These are phyloP conservation scores for Eulithis testata DNA, from an alignment of 2,888 invertebrate genomes.

Conservation along the genomic window DNA sequence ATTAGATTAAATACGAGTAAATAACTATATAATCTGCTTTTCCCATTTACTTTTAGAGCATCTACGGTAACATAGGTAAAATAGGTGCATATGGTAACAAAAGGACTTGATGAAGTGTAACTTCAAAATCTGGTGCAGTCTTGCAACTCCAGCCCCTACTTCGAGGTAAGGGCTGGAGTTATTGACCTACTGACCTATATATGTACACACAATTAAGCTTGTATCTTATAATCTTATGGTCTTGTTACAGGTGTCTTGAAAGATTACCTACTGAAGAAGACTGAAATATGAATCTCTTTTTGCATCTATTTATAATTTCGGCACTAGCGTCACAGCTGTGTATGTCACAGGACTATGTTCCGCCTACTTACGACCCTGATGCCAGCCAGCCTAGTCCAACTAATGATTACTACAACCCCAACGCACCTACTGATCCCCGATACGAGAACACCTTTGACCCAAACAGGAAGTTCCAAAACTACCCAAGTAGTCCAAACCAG, in stretches of 20 bases:
- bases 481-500: constrained; percentile 47
- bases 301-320: constrained; percentile 52
- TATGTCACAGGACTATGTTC: constrained; percentile 67
- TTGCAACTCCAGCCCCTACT: constrained; percentile 3
- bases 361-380: constrained; percentile 70
- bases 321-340: constrained; percentile 58
- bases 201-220: constrained; percentile 17
- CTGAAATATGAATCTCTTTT: constrained; percentile 76
- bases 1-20: constrained; percentile 67
- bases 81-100: too few relatives aligned
- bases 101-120: constrained; percentile 12
- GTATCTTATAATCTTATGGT: constrained; percentile 23
- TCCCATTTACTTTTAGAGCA: background rate
- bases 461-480: constrained; percentile 52
- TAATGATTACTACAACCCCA: constrained; percentile 62
- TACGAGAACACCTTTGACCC: constrained; percentile 75
- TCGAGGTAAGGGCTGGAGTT: too few relatives aligned
- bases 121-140: constrained; percentile 20
- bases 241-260: constrained; percentile 58
- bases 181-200: constrained; percentile 38
- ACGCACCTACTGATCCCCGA: constrained; percentile 51
- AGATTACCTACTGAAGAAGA: constrained; percentile 50
- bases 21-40: constrained; percentile 12
- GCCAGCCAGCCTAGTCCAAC: constrained; percentile 63
- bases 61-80: background rate